Evolutionary conservation across 2,888 invertebrate species (phyloP).

Genomic region (Drosophila buzzatii): DNA sequence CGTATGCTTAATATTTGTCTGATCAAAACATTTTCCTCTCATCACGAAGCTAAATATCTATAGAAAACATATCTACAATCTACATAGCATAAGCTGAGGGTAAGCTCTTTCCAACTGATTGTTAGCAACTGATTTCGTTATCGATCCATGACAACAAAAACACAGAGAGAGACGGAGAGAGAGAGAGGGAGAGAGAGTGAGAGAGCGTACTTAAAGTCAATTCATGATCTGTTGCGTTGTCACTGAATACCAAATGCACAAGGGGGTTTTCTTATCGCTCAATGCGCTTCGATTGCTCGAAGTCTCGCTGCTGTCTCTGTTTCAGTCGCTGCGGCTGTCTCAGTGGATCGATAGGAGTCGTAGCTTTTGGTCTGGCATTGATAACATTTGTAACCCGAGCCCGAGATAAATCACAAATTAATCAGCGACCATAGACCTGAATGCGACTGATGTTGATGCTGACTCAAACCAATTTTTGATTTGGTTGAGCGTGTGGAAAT

Average conservation of each 20-base stretch:
- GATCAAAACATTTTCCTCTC: not conserved
- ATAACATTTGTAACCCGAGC: conserved; percentile 76
- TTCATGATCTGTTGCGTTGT: conserved; percentile 30
- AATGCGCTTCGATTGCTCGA: conserved; percentile 18
- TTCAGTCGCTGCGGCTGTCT: conserved; percentile 31
- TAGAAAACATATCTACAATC: conserved; percentile 9
- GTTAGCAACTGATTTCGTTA: conserved; percentile 21
- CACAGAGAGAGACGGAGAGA: not conserved
- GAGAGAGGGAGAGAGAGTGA: too few species aligned
- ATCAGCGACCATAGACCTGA: conserved; percentile 56
- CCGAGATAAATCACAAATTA: conserved; percentile 76
- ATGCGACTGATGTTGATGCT: conserved; percentile 11
- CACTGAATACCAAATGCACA: conserved; percentile 29
- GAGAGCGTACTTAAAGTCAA: conserved; percentile 18
- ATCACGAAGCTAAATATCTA: not conserved
- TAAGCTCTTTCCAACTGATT: conserved; percentile 41
- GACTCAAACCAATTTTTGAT: conserved; percentile 38
- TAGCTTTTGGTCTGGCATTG: conserved; percentile 66
- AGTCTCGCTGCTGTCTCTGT: conserved; percentile 27
- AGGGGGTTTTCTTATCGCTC: conserved; percentile 63
- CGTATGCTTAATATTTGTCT: conserved; percentile 20
- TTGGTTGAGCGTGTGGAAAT: conserved; percentile 2
- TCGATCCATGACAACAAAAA: conserved; percentile 25
- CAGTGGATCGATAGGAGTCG: conserved; percentile 20
- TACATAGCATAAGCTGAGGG: conserved; percentile 14